Conservation (phyloP, 2,797 vertebrate genomes). For the Ptychobarbus kaznakovi region DNA sequence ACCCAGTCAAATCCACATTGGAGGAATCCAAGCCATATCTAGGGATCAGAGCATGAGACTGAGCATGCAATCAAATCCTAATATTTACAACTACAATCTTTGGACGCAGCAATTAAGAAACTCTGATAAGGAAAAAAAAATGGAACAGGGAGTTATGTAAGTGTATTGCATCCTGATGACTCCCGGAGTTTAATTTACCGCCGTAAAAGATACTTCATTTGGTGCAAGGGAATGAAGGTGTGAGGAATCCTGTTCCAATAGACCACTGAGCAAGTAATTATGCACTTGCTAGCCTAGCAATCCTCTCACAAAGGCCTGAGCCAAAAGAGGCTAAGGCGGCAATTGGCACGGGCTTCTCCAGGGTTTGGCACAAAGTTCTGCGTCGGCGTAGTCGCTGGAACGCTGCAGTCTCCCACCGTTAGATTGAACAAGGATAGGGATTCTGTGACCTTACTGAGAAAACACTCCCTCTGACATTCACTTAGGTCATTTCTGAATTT, state of each 20-base stretch:
- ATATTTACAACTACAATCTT: background rate
- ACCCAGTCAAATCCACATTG: background rate
- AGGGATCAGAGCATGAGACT: background rate
- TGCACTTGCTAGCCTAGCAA: conserved; percentile 61
- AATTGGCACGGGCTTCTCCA: conserved; percentile 48
- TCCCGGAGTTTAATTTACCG: conserved; percentile 26
- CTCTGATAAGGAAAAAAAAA: background rate
- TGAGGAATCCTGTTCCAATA: conserved; percentile 54
- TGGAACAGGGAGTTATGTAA: background rate
- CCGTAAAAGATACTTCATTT: conserved; percentile 37
- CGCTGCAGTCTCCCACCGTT: conserved; percentile 32
- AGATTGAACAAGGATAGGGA: conserved; percentile 29
- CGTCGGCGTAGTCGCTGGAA: conserved; percentile 31
- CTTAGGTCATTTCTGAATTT: background rate
- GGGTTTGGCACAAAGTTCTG: conserved; percentile 29
- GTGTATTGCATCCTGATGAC: background rate
- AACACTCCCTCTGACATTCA: background rate
- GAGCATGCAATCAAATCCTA: background rate
- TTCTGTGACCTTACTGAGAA: conserved; percentile 44
- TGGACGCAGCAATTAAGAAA: background rate
- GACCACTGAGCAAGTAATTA: conserved; percentile 59
- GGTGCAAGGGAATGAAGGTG: conserved; percentile 48
- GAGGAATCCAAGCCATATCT: background rate
- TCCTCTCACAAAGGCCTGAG: conserved; percentile 37
- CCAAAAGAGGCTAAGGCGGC: conserved; percentile 48